Base-by-base conservation (phyloP, 2,113 vertebrate genomes). In the Martes martes region DNA sequence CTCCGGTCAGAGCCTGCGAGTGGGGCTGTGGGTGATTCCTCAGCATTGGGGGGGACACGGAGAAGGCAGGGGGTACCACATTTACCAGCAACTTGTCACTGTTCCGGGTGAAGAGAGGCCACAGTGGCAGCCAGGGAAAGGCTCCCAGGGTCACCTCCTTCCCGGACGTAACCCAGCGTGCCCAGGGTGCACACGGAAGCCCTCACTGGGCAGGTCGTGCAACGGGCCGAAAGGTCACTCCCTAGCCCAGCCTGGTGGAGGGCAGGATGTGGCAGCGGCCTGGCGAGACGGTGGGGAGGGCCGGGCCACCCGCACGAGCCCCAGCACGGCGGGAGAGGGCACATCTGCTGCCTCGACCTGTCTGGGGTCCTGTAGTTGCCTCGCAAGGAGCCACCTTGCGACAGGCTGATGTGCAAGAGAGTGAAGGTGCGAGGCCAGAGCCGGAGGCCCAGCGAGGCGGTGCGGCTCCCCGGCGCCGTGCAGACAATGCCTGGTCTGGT, bases 31-130 rank as follows among this genome's bases (percentile, higher is more conserved):
- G 39, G 61, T 2, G 33, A 4, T 0, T 76, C 26, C 28, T 74
- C 50, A 39, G 59, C 31, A 14, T 0, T 2, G 1, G 1, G 18
- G 36, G 74, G 1, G 6, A 19, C 4, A 1, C 21, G 6, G 79
- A 63, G 28, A 36, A 19, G 31, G 18, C 4, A 8, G 52, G 23
- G 23, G 47, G 23, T 47, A 11, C n/a, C 6, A 3, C 13, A 2
- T 8, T 15, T 15, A 15, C 0, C 6, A 50, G 6, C 28, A 31
- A 11, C 4, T 18, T 3, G 11, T 31, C 47, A 9, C 7, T 42
- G 31, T 24, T 39, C 13, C 6, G 4, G 74, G 42, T 36, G 36
- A 24, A 28, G 16, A 19, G 5, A 50, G 26, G 82, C 18, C 19
- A 3, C 0, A 1, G 31, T 23, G 45, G 67, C 57, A 42, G 69